Evolutionary conservation across 2,113 vertebrate genomes (phyloP).

Genomic region (Pseudopipra pipra): DNA sequence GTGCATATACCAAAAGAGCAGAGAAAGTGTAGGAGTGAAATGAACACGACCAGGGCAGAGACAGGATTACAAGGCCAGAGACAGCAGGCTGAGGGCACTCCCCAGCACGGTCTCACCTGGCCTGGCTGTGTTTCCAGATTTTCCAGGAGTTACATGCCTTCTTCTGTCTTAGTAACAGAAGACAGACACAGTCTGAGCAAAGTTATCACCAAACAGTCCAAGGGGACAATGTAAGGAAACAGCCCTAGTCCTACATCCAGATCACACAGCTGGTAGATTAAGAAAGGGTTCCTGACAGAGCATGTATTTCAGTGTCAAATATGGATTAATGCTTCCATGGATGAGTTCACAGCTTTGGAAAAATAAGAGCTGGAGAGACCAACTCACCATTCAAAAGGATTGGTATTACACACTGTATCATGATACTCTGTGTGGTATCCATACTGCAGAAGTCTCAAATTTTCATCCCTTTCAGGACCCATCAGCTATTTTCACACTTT

Average conservation of each 20-base stretch:
- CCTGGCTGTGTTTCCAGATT: not conserved
- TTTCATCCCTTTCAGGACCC: not conserved
- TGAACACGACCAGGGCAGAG: not conserved
- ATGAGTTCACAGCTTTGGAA: not conserved
- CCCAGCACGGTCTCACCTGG: not conserved
- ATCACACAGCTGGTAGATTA: not conserved
- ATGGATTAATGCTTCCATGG: not conserved
- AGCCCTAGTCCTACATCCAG: not conserved
- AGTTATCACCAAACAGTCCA: not conserved
- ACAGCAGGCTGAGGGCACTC: not conserved
- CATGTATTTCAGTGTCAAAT: not conserved
- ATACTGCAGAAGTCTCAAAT: not conserved
- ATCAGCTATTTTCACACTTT: not conserved
- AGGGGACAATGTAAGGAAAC: not conserved
- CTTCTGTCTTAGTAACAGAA: not conserved
- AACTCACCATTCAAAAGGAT: rapidly evolving
- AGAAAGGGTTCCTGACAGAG: rapidly evolving
- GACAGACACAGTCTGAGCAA: not conserved
- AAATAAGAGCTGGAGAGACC: not conserved
- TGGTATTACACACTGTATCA: not conserved
- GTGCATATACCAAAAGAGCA: not conserved
- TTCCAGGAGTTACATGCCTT: not conserved
- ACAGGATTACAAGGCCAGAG: not conserved
- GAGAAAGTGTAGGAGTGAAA: not conserved
- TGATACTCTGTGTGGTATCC: not conserved